Conservation (phyloP, 2,113 vertebrate species). For the Colius striatus region DNA sequence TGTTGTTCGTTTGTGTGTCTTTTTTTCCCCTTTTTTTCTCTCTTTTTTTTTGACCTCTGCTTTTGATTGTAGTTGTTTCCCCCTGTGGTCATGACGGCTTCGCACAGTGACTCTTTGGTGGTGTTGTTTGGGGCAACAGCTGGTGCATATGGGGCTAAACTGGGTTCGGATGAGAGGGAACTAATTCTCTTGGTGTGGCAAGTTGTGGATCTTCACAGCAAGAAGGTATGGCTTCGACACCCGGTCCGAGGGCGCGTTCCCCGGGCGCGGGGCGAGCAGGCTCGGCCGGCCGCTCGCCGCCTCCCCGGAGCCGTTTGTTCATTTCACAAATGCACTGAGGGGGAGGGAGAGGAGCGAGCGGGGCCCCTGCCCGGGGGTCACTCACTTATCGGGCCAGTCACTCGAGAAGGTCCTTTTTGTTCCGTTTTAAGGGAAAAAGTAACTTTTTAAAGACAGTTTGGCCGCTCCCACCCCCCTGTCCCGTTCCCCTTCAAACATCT, state of each 20-base stretch:
- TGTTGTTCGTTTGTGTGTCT: conserved; percentile 17
- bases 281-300: neutral
- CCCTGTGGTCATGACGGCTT: conserved; percentile 89
- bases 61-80: conserved; percentile 93
- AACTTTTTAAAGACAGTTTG: neutral
- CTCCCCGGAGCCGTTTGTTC: neutral
- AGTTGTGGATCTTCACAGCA: conserved; percentile 96
- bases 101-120: conserved; percentile 93
- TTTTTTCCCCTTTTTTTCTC: neutral
- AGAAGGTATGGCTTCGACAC: conserved; percentile 88
- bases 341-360: neutral
- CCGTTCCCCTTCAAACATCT: neutral
- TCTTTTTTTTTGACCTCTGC: conserved; percentile 84
- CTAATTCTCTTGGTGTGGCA: conserved; percentile 99
- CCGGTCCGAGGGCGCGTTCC: conserved; percentile 47
- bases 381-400: neutral
- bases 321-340: conserved; percentile 13
- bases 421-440: neutral
- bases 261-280: neutral
- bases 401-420: neutral
- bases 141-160: conserved; percentile 96
- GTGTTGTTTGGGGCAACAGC: conserved; percentile 98
- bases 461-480: neutral
- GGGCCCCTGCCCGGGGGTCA: neutral
- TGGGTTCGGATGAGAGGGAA: conserved; percentile 98